Evolutionary conservation across 2,888 invertebrate species (phyloP), one percentile per base, ranked within the genome.

Genomic region (Teinopalpus imperialis): DNA sequence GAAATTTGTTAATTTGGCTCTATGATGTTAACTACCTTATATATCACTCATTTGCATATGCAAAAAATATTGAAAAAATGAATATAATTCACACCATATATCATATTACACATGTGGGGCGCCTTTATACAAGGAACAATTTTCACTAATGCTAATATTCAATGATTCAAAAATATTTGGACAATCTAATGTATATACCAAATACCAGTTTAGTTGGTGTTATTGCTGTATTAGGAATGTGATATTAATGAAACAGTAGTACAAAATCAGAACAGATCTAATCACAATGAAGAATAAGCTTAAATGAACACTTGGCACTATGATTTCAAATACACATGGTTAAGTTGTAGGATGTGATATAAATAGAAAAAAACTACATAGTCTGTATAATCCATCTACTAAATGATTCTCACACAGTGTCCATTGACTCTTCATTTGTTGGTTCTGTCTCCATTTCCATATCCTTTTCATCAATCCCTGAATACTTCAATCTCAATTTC

Each of bases 401-500:
- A 37, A 74, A 69, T 27, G 60, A 64, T 55, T 70, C 65, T 82
- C 72, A 86, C 43, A 89, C 82, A 20, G 89, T 89, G 49, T 89
- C 89, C 89, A 89, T 89, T 32, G 81, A 87, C 59, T 89, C 89
- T 54, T 86, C 87, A 51, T 72, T 82, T 41, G 77, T 66, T 0
- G 69, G 75, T 61, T 87, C 86, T 54, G 86, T 89, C 70, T 92
- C 92, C 67, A 91, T 91, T 56, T 90, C 90, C 73, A 91, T 90
- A 21, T 85, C 81, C 47, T 81, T 83, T 20, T 87, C 80, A 42
- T 83, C 89, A 13, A 74, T 74, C 20, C 90, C 89, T 1, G 91
- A 89, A 69, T 94, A 95, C 52, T 93, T 91, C 55, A 91, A 82
- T 62, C 92, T 90, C 63, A 96, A 75, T 63, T 92, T 93, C 53